A percentile compares a stretch with the other conserved stretches of the same genome.
Conservation (phyloP, 1,140 invertebrate genomes). For the Drosophila baimaii region DNA sequence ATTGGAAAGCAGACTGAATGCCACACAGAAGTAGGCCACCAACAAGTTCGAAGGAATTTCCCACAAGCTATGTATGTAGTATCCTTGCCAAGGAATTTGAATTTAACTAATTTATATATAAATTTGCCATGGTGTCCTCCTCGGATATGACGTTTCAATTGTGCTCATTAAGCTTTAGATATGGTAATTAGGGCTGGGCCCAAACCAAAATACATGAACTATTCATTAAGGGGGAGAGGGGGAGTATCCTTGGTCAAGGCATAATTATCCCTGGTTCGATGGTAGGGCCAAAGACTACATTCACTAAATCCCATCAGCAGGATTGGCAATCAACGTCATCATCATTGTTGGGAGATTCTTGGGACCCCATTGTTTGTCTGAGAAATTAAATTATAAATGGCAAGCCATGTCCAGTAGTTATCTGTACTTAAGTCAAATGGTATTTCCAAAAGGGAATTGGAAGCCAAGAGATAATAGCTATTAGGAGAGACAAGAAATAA, state of each 20-base stretch:
- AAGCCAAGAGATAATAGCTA: not conserved
- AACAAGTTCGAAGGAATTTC: constrained; percentile 27
- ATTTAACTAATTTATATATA: constrained; percentile 35
- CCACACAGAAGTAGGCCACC: constrained; percentile 30
- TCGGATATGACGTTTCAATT: constrained; percentile 40
- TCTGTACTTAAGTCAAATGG: not conserved
- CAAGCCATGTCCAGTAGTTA: not conserved
- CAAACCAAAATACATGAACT: constrained; percentile 10
- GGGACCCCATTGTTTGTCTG: constrained; percentile 8
- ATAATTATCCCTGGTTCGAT: constrained; percentile 27
- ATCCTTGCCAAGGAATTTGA: constrained; percentile 5
- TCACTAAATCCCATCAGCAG: constrained; percentile 16
- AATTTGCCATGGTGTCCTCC: constrained; percentile 10
- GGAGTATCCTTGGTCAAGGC: constrained; percentile 1
- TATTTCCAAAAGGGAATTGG: constrained; percentile 7
- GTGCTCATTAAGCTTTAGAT: constrained; percentile 46
- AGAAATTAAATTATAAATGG: constrained; percentile 42
- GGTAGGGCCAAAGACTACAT: constrained; percentile 3
- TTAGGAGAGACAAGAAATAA: not conserved
- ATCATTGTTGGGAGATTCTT: not conserved
- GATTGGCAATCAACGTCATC: not conserved
- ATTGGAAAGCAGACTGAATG: constrained; percentile 6
- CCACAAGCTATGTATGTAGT: constrained; percentile 1
- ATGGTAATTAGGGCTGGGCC: constrained; percentile 27
- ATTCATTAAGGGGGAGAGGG: constrained; percentile 26